phyloP scores from a whole-genome alignment of 2,113 vertebrate species.

The Odocoileus virginianus region DNA sequence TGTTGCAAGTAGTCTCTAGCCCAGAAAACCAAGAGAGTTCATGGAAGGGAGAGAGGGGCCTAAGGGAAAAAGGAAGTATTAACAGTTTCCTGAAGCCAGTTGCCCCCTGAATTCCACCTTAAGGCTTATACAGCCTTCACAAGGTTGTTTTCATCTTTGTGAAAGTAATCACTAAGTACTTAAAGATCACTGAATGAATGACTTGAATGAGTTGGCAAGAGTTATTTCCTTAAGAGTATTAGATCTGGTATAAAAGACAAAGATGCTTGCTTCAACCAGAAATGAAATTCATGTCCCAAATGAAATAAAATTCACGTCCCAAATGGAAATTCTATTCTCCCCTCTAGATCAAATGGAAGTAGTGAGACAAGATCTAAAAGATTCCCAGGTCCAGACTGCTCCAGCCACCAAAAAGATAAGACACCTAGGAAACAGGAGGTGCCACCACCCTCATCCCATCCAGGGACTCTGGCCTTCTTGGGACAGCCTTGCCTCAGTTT shows the following conservation, averaged over 20 bases:
- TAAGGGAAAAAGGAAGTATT: not conserved
- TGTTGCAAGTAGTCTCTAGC: not conserved
- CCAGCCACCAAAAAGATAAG: not conserved
- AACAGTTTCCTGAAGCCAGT: not conserved
- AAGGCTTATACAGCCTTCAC: not conserved
- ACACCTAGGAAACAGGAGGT: not conserved
- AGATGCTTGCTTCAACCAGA: not conserved
- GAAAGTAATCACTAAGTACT: not conserved
- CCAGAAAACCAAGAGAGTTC: not conserved
- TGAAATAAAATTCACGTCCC: not conserved
- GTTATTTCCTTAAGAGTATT: not conserved
- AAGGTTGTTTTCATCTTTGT: not conserved
- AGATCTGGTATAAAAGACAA: not conserved
- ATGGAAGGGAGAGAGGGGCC: not conserved
- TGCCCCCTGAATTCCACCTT: not conserved
- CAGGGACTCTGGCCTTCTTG: not conserved
- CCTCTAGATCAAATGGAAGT: not conserved
- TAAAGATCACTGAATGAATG: not conserved
- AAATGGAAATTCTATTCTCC: slow-evolving; percentile 6
- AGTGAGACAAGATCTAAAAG: not conserved
- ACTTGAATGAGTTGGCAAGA: not conserved
- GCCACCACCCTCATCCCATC: not conserved
- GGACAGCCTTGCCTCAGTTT: not conserved
- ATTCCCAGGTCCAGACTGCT: not conserved
- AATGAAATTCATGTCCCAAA: not conserved